Percentiles rank a stretch among this genome's conserved stretches.
phyloP scores from a whole-genome alignment of 2,797 vertebrate genomes.

The Alectoris magna region DNA sequence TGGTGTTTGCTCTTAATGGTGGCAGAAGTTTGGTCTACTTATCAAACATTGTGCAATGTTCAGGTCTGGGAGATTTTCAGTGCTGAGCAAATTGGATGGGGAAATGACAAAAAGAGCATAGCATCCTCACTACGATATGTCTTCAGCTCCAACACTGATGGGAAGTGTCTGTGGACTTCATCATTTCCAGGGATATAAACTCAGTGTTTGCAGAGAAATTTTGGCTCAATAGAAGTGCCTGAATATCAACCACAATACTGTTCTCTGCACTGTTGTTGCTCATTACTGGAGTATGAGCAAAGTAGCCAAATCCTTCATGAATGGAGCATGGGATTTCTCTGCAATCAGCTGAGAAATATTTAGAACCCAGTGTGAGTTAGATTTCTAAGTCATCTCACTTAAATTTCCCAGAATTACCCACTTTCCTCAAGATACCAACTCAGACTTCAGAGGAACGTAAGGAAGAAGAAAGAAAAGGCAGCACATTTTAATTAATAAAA shows the following conservation, averaged over 20 bases:
- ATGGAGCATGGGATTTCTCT: not conserved
- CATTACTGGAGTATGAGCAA: not conserved
- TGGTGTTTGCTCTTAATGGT: not conserved
- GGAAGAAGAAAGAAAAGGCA: not conserved
- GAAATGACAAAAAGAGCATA: not conserved
- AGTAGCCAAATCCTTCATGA: not conserved
- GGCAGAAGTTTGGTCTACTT: not conserved
- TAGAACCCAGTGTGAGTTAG: not conserved
- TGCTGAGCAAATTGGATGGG: not conserved
- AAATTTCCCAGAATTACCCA: not conserved
- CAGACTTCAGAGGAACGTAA: not conserved
- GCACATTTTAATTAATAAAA: not conserved
- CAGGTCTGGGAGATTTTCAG: not conserved
- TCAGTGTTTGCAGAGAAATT: not conserved
- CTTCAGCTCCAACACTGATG: not conserved
- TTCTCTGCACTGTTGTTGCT: not conserved
- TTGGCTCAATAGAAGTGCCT: not conserved
- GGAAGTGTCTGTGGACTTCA: not conserved
- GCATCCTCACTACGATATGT: not conserved
- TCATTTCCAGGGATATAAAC: not conserved
- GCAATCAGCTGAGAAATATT: not conserved
- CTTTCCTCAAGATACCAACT: not conserved
- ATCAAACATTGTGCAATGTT: not conserved
- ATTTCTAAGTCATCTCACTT: not conserved
- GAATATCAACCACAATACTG: not conserved